phyloP scores from a whole-genome alignment of 2,113 vertebrate species.

The Falcunculus frontatus region DNA sequence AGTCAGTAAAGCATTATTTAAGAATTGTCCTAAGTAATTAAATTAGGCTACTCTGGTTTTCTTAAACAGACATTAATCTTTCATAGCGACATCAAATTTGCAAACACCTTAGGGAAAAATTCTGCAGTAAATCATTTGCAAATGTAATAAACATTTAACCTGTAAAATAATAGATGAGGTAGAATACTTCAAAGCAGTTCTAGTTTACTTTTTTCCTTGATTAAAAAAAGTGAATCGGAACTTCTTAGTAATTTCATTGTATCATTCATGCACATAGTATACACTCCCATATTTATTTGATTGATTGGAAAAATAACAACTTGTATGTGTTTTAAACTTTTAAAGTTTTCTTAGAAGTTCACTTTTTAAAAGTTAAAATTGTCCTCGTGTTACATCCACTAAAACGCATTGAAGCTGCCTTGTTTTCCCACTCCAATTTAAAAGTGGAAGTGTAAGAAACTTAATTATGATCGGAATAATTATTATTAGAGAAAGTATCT shows the following conservation, averaged over 20 bases:
- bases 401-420: neutral
- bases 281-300: neutral
- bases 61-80: constrained; percentile 64
- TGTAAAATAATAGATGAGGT: constrained; percentile 26
- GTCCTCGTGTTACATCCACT: accelerated
- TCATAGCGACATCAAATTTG: constrained; percentile 44
- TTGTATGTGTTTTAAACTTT: neutral
- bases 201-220: neutral
- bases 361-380: neutral
- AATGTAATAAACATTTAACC: constrained; percentile 53
- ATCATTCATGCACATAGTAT: neutral
- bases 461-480: neutral
- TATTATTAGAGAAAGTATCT: neutral
- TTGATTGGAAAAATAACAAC: neutral
- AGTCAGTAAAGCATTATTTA: constrained; percentile 52
- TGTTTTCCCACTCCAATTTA: neutral
- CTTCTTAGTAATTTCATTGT: neutral
- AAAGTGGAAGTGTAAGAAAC: neutral
- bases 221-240: neutral
- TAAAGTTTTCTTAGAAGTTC: neutral
- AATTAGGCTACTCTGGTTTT: constrained; percentile 54
- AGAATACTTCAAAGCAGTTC: constrained; percentile 19
- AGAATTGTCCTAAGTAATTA: constrained; percentile 62
- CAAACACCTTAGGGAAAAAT: constrained; percentile 37
- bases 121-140: constrained; percentile 38